Base-by-base conservation (phyloP, 37 sponge, comb jelly and placozoan genomes). In the Cliona cf. orientalis region DNA sequence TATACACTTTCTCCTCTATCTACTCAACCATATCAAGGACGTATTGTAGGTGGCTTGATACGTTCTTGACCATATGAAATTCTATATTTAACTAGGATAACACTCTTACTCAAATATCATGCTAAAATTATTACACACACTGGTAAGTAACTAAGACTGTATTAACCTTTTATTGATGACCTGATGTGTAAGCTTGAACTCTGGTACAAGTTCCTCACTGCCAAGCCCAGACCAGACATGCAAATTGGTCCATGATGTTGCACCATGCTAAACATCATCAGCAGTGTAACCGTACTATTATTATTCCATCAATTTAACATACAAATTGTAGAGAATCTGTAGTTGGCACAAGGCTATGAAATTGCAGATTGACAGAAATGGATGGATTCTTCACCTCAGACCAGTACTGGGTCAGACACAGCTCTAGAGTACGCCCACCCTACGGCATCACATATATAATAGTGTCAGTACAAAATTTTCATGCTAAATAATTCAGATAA, bases 371-470 rank as follows among this genome's bases (percentile, higher is more conserved):
- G 29, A 89, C 26, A 34, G 80, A 69, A 19, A 88, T 62, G 38
- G 44, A 45, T 33, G 67, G 64, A 42, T 72, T 75, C 39, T 56
- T 46, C 43, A 87, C 33, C 5, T 89, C 89, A 33, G 94, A 78
- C 96, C 96, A 95, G 39, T 86, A 93, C 67, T 84, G 90, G 31
- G 87, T 72, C 56, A 92, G 28, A 59, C 87, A 89, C 62, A 95
- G 46, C 73, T 95, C 96, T 81, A 95, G 42, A 12, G 91, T 95
- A 22, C 42, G 35, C 17, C 87, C 87, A 59, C 87, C 91, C 96
- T 95, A 46, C 39, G 38, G 4, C 0, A n/a, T n/a, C n/a, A n/a
- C n/a, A 37, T 12, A 74, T 59, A 14, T 33, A 11, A 5, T 26
- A 32, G 64, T 32, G 70, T 39, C 12, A 37, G 4, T 55, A 7